These are phyloP conservation scores for Phoxinus phoxinus DNA, from an alignment of 2,113 vertebrate genomes.

Conservation along the genomic window DNA sequence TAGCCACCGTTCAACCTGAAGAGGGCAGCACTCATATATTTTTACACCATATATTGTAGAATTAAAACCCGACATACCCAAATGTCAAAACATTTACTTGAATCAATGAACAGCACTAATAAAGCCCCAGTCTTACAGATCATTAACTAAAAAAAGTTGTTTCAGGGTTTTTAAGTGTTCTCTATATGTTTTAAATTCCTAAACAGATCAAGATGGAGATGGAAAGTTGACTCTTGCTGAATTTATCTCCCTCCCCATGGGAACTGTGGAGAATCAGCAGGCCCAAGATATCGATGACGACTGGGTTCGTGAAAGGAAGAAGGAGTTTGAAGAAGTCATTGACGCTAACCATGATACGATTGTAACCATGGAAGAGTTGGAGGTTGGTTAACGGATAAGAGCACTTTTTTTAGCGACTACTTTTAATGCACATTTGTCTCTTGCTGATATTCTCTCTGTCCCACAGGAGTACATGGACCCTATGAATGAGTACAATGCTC, in stretches of 20 bases:
- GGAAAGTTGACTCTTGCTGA: constrained; percentile 89
- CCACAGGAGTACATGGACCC: constrained; percentile 96
- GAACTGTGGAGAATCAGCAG: constrained; percentile 94
- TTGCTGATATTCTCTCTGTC: not conserved
- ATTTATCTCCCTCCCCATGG: constrained; percentile 92
- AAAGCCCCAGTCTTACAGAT: too few relatives aligned
- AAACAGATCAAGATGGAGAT: constrained; percentile 88
- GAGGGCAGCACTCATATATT: too few relatives aligned
- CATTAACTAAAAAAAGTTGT: too few relatives aligned
- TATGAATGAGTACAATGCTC: constrained; percentile 95
- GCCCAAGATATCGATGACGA: constrained; percentile 93
- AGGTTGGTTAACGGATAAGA: constrained; percentile 73
- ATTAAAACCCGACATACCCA: too few relatives aligned
- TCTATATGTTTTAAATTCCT: not conserved
- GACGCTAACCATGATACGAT: constrained; percentile 85
- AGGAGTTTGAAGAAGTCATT: constrained; percentile 93
- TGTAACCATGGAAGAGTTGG: constrained; percentile 92
- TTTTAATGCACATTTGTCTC: not conserved
- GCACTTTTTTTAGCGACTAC: not conserved
- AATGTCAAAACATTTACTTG: too few relatives aligned
- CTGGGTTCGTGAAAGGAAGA: constrained; percentile 92
- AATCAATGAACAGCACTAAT: too few relatives aligned
- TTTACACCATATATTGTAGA: too few relatives aligned
- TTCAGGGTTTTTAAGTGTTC: too few relatives aligned
- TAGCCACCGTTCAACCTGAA: too few relatives aligned